Evolutionary conservation across 2,113 vertebrate species (phyloP).

Genomic region (Elanoides forficatus): DNA sequence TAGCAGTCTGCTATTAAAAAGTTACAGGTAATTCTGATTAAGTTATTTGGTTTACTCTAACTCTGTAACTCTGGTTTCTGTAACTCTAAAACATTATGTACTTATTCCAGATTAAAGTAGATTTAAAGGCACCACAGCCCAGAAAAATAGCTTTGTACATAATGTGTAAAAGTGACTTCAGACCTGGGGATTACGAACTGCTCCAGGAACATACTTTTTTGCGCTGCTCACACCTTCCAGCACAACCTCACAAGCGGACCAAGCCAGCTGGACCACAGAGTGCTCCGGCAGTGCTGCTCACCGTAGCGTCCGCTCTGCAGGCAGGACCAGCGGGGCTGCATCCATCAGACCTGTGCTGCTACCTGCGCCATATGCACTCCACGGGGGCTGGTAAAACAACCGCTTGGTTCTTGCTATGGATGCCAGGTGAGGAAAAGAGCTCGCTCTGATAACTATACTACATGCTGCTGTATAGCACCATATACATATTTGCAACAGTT

Average conservation of each 20-base stretch:
- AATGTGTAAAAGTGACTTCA: not conserved
- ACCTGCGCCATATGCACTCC: not conserved
- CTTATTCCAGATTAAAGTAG: not conserved
- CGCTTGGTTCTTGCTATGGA: not conserved
- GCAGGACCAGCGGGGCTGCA: not conserved
- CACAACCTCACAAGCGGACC: not conserved
- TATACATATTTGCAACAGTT: not conserved
- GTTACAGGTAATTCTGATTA: not conserved
- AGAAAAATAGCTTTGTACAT: not conserved
- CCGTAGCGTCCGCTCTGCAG: fast-evolving
- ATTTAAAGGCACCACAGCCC: not conserved
- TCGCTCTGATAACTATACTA: not conserved
- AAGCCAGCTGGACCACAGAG: no score
- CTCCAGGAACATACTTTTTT: not conserved
- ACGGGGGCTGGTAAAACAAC: not conserved
- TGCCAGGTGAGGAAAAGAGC: not conserved
- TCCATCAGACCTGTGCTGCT: not conserved
- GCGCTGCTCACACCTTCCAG: not conserved
- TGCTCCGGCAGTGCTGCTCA: not conserved
- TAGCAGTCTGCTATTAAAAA: not conserved
- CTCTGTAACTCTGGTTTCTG: not conserved
- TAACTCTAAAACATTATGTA: not conserved
- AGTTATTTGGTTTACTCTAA: not conserved
- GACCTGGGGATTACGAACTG: not conserved
- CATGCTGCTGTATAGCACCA: not conserved